Base-by-base conservation (phyloP, 1,140 invertebrate genomes). In the Doryteuthis pealeii region DNA sequence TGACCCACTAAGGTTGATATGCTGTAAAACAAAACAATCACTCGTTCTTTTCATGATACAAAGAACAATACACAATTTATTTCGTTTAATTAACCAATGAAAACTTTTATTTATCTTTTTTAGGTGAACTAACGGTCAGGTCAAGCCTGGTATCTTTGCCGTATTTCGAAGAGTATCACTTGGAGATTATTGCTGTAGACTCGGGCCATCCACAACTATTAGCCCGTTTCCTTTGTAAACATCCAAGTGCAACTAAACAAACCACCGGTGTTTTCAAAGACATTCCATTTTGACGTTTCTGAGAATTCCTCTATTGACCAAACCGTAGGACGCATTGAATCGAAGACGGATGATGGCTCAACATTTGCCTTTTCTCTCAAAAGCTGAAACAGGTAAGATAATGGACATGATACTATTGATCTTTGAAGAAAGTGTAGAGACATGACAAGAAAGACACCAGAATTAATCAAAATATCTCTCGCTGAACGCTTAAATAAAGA, bases 241-340 rank as follows among this genome's bases (percentile, higher is more conserved):
- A 43, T 76, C 10, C 40, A 31, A 15, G 74, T 76, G 18, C 74
- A 70, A 18, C 33, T 72, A 18, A 76, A 76, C 40, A 66, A 65
- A 30, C 49, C 70, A 2, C 74, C 74, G 1, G 33, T 45, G 32
- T 26, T 76, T 6, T 8, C 70, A n/a, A 12, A 26, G 15, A 10
- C 72, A 18, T 66, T 31, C 15, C 2, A 18, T 1, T 72, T 76
- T 28, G 30, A n/a, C 26, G 33, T 76, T 5, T 31, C 66, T 1
- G 74, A 76, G 30, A 43, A 43, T 15, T 0, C n/a, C 3, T 18
- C 54, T 1, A 18, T 49, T 15, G 70, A 54, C 10, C 40, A 54
- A 30, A 32, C 40, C 3, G 35, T 76, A 12, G 74, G 74, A 33
- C 18, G 66, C n/a, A 31, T 76, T 1, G 12, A 40, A 68, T n/a